Evolutionary conservation across 2,797 vertebrate species (phyloP), one percentile per base, ranked within the genome.

Genomic region (Acanthiza pusilla): DNA sequence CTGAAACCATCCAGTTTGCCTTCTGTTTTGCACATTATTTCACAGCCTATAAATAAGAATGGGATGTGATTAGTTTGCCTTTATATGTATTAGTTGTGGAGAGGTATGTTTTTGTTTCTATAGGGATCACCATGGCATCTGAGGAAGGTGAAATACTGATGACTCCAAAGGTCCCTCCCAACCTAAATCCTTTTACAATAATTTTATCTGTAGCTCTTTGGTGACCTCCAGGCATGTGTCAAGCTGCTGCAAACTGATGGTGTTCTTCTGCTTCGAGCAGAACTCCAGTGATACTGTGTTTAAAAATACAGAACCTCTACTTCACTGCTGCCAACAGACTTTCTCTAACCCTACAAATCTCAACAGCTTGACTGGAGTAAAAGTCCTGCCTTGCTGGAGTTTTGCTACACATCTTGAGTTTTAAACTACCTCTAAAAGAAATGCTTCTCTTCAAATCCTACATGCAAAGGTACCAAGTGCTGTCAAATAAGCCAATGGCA

Each of bases 11-110:
- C 8, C 63, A 30, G n/a, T 77, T 78, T 79, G 61, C 51, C 68
- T 71, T 79, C 72, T 79, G 76, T 29, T 96, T 84, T 78, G 51
- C 36, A 81, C 53, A 70, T 80, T 91, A 83, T 85, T 93, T 77
- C 81, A 80, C 23, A 77, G 40, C 40, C 38, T 93, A 65, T 48
- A 89, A 92, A 63, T 40, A 87, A 80, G 36, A 89, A 77, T 2
- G 27, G n/a, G 65, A 65, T 34, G 26, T 34, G 54, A 91, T 75
- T 61, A 61, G 16, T 62, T 93, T 19, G 11, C 16, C 13, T 78
- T 91, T 58, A 65, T 48, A 71, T 11, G 20, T 54, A 54, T 67
- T 32, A 71, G 51, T 5, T 88, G 34, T 34, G 65, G 19, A 73
- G 27, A 92, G 19, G 18, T 23, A 32, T 34, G 51, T 53, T 72